Evolutionary conservation across 2,113 vertebrate species (phyloP).

Genomic region (Thalassarche chlororhynchos): DNA sequence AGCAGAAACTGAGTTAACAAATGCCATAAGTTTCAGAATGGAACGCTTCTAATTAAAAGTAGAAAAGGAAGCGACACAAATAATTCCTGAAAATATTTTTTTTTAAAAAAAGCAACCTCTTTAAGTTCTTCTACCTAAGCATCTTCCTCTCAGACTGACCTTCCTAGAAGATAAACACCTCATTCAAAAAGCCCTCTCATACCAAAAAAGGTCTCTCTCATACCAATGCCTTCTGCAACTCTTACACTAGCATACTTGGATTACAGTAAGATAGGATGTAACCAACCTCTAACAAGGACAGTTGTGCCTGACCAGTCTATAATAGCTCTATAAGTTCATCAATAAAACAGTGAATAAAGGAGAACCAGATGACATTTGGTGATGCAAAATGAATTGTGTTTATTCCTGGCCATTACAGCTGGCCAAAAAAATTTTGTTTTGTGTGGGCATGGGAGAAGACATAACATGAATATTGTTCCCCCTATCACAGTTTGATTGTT

Average conservation of each 20-base stretch:
- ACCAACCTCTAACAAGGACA: neutral
- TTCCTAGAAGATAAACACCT: neutral
- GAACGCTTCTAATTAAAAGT: neutral
- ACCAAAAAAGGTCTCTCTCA: too few species aligned
- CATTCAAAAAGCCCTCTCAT: neutral
- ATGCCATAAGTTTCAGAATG: neutral
- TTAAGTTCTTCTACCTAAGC: neutral
- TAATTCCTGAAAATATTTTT: neutral
- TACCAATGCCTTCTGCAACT: neutral
- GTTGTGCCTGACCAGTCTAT: neutral
- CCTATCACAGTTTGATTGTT: neutral
- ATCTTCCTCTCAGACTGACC: neutral
- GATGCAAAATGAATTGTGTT: neutral
- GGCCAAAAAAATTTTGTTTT: neutral
- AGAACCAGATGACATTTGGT: neutral
- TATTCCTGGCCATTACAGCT: neutral
- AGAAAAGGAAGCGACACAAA: neutral
- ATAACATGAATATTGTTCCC: neutral
- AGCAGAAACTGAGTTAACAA: neutral
- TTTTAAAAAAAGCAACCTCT: neutral
- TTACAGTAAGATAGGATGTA: neutral
- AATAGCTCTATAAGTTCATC: neutral
- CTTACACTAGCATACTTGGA: neutral
- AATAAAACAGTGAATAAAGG: neutral
- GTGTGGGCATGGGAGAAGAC: neutral